phyloP scores from a whole-genome alignment of 2,888 invertebrate genomes.

The Hypercompe scribonia region DNA sequence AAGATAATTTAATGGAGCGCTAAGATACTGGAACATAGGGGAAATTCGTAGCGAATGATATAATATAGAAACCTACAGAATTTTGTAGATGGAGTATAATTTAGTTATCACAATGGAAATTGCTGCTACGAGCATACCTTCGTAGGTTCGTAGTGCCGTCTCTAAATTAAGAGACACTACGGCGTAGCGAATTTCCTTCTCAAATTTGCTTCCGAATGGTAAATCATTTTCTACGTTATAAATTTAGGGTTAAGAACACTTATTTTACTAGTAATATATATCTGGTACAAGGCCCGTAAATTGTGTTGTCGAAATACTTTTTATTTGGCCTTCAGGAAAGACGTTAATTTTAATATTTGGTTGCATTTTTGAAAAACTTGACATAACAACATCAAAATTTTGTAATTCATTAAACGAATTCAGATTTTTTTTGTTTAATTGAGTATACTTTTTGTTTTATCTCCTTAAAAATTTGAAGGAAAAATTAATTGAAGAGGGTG shows the following conservation, averaged over 20 bases:
- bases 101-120: neutral
- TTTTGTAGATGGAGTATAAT: neutral
- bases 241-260: neutral
- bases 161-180: neutral
- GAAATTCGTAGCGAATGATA: conserved; percentile 8
- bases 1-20: conserved; percentile 3
- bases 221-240: neutral
- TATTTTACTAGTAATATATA: neutral
- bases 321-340: too few relatives aligned
- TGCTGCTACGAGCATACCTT: neutral
- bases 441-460: neutral
- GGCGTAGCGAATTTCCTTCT: neutral
- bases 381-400: too few relatives aligned
- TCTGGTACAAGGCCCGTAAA: neutral
- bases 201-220: neutral
- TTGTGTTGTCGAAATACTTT: too few relatives aligned
- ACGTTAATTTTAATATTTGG: too few relatives aligned
- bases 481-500: neutral
- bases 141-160: neutral
- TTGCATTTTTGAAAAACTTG: too few relatives aligned
- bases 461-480: neutral
- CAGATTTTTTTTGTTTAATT: neutral
- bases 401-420: too few relatives aligned
- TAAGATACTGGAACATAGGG: conserved; percentile 1
- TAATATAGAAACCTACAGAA: neutral